Conservation (phyloP, 2,113 vertebrate genomes). For the Dasyprocta punctata region DNA sequence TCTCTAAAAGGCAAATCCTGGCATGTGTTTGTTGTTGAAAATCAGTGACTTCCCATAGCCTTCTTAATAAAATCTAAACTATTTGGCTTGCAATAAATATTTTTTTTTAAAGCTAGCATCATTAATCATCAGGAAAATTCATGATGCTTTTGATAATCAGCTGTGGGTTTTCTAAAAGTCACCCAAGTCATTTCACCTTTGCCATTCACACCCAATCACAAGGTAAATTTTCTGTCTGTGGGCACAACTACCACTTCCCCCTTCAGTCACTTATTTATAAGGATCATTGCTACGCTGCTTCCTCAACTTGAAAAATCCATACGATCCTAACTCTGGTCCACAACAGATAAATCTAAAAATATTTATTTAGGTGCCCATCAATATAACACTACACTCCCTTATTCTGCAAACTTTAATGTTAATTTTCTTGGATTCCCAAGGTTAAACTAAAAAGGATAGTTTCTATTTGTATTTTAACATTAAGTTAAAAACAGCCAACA, state of each 20-base stretch:
- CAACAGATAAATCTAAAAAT: neutral
- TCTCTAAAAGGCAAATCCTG: neutral
- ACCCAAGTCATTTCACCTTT: neutral
- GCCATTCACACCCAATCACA: neutral
- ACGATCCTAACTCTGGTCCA: neutral
- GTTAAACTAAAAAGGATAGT: constrained; percentile 24
- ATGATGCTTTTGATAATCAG: neutral
- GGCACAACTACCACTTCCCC: neutral
- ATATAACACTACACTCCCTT: neutral
- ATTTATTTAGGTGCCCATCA: neutral
- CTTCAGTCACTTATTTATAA: neutral
- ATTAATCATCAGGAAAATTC: neutral
- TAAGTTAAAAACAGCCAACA: constrained; percentile 22
- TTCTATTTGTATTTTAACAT: constrained; percentile 23
- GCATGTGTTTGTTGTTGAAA: neutral
- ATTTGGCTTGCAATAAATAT: neutral
- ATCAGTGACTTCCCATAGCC: neutral
- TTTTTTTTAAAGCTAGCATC: neutral
- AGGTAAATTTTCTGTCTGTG: neutral
- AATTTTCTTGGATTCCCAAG: neutral
- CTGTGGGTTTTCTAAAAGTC: neutral
- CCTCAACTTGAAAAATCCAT: neutral
- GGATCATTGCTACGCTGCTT: neutral
- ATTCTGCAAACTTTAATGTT: neutral
- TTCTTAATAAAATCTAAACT: constrained; percentile 47